phyloP scores from a whole-genome alignment of 2,888 invertebrate species.

The Ischnus inquisitorius region DNA sequence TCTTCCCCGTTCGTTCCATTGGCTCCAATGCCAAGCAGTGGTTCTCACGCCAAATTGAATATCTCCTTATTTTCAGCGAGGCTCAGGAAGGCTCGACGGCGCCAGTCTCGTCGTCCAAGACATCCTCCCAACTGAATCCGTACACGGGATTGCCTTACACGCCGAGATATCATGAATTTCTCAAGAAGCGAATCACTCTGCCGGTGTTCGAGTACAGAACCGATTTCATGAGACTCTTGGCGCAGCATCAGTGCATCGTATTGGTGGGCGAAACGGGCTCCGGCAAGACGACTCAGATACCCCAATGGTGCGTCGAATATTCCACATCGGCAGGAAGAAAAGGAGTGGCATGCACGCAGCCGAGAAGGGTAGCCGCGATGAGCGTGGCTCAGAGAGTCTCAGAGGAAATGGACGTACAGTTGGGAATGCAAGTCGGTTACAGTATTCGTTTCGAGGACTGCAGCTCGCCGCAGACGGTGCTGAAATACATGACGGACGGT shows the following conservation, averaged over 20 bases:
- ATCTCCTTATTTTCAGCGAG: conserved; percentile 71
- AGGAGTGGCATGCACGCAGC: conserved; percentile 98
- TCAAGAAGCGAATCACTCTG: conserved; percentile 94
- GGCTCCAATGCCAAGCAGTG: conserved; percentile 62
- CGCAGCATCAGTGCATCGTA: conserved; percentile 97
- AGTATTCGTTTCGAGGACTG: conserved; percentile 99
- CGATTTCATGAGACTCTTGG: conserved; percentile 97
- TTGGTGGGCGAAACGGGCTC: conserved; percentile 99
- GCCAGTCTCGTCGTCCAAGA: conserved; percentile 26
- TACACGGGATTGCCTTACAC: conserved; percentile 95
- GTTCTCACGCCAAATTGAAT: conserved; percentile 65
- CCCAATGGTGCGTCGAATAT: conserved; percentile 97
- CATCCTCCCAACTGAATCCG: conserved; percentile 88
- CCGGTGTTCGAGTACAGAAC: conserved; percentile 99
- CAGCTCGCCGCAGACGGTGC: conserved; percentile 95
- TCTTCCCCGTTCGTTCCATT: conserved; percentile 67
- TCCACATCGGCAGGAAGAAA: conserved; percentile 89
- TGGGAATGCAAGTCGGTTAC: conserved; percentile 96
- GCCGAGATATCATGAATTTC: conserved; percentile 94
- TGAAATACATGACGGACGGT: conserved; percentile 99
- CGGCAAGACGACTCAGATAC: conserved; percentile 99
- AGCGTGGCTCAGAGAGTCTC: conserved; percentile 99
- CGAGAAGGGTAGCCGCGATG: conserved; percentile 99
- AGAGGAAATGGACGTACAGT: conserved; percentile 99
- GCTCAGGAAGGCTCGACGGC: conserved; percentile 67